phyloP scores from a whole-genome alignment of 1,140 invertebrate species.

The Formica selysi region DNA sequence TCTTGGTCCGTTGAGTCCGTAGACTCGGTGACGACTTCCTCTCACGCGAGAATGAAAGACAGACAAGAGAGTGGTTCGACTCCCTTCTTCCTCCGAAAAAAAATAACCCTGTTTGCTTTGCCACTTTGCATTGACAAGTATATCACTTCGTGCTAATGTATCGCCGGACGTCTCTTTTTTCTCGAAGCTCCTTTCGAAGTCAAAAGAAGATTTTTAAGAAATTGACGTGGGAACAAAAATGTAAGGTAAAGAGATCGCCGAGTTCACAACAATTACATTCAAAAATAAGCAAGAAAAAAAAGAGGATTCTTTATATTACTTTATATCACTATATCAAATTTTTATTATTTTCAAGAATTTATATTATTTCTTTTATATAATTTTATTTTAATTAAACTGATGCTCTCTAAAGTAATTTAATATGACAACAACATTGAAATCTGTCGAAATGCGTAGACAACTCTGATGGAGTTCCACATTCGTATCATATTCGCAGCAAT shows the following conservation, averaged over 20 bases:
- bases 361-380: not conserved
- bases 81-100: constrained; percentile 20
- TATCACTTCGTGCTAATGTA: constrained; percentile 61
- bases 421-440: not conserved
- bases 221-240: constrained; percentile 33
- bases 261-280: not conserved
- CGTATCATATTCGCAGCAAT: not conserved
- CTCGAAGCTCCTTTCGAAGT: not conserved
- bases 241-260: not conserved
- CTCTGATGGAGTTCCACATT: not conserved
- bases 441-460: not conserved
- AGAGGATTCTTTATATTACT: not conserved
- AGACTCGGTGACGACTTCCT: constrained; percentile 68
- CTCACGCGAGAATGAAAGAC: constrained; percentile 21
- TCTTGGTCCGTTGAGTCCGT: constrained; percentile 66
- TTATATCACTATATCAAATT: not conserved
- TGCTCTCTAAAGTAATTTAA: not conserved
- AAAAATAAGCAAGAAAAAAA: not conserved
- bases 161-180: constrained; percentile 29
- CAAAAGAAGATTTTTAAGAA: constrained; percentile 1
- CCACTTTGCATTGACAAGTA: constrained; percentile 62
- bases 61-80: constrained; percentile 20
- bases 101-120: constrained; percentile 61
- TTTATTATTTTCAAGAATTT: constrained; percentile 10
- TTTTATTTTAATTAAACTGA: not conserved